Percentiles rank a stretch among this genome's conserved stretches.
phyloP scores from a whole-genome alignment of 1,140 invertebrate genomes.

The Metopolophium dirhodum region DNA sequence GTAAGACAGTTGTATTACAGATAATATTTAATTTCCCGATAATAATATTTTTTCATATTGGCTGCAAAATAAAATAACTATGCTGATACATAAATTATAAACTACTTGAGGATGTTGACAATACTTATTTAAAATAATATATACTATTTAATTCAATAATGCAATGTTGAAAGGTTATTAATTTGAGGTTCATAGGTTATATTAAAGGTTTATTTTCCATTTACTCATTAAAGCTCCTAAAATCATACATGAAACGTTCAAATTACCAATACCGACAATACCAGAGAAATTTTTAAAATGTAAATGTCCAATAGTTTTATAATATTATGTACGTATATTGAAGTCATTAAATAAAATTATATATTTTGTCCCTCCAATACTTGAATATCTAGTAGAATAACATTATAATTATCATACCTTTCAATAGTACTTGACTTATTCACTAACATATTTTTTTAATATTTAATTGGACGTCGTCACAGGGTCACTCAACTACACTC shows the following conservation, averaged over 20 bases:
- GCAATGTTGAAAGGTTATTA: background rate
- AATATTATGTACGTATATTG: background rate
- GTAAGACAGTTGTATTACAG: background rate
- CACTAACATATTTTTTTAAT: background rate
- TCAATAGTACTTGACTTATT: slow-evolving; percentile 51
- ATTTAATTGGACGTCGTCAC: slow-evolving; percentile 55
- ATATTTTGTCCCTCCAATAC: slow-evolving; percentile 19
- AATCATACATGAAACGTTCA: background rate
- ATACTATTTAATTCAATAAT: background rate
- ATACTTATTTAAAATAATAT: background rate
- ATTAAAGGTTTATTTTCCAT: background rate
- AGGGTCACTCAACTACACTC: slow-evolving; percentile 20
- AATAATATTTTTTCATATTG: background rate
- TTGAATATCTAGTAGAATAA: slow-evolving; percentile 27
- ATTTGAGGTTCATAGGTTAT: too few species aligned
- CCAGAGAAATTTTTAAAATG: background rate
- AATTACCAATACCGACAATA: background rate
- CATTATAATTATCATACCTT: slow-evolving; percentile 40
- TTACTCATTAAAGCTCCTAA: background rate
- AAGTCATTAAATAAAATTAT: slow-evolving; percentile 27
- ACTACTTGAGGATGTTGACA: background rate
- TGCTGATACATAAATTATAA: background rate
- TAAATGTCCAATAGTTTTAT: background rate
- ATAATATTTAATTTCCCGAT: background rate
- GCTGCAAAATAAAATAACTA: background rate